Percentiles rank a stretch among this genome's conserved stretches.
phyloP scores from a whole-genome alignment of 1,140 invertebrate genomes.

The Drosophila funebris region DNA sequence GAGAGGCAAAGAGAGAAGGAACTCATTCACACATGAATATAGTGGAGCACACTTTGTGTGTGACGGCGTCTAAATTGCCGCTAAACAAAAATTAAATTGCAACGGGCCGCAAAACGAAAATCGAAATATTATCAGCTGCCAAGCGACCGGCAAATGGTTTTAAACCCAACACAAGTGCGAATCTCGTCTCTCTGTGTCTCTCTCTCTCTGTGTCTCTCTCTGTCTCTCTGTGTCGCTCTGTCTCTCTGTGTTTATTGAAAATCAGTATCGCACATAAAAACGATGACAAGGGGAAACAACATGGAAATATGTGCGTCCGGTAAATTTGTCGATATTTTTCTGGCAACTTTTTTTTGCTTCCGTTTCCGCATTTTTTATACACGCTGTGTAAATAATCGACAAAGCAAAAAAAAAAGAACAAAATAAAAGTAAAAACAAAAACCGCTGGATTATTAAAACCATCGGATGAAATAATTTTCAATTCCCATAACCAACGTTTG shows the following conservation, averaged over 20 bases:
- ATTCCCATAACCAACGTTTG: constrained; percentile 13
- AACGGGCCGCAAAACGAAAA: constrained; percentile 53
- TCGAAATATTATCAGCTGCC: constrained; percentile 57
- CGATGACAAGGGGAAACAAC: constrained; percentile 11
- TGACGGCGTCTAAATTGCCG: constrained; percentile 37
- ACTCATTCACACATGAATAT: neutral
- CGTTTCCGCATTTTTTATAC: constrained; percentile 31
- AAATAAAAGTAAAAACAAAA: constrained; percentile 5
- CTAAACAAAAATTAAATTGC: constrained; percentile 71
- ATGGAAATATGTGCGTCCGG: constrained; percentile 46
- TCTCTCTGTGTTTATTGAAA: constrained; percentile 33
- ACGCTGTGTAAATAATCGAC: constrained; percentile 40
- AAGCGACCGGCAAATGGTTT: constrained; percentile 49
- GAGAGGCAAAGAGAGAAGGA: neutral
- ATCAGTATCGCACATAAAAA: constrained; percentile 12
- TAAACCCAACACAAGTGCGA: constrained; percentile 5
- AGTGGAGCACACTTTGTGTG: constrained; percentile 1
- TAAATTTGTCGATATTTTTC: constrained; percentile 53
- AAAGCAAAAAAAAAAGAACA: too few relatives aligned
- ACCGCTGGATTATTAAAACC: constrained; percentile 67
- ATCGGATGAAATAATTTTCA: constrained; percentile 52
- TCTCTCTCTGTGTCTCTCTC: too few relatives aligned
- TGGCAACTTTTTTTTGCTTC: constrained; percentile 32
- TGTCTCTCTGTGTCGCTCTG: neutral
- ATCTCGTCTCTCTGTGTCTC: neutral